Conservation (phyloP, 23 tunicate genomes). For the Styela plicata region DNA sequence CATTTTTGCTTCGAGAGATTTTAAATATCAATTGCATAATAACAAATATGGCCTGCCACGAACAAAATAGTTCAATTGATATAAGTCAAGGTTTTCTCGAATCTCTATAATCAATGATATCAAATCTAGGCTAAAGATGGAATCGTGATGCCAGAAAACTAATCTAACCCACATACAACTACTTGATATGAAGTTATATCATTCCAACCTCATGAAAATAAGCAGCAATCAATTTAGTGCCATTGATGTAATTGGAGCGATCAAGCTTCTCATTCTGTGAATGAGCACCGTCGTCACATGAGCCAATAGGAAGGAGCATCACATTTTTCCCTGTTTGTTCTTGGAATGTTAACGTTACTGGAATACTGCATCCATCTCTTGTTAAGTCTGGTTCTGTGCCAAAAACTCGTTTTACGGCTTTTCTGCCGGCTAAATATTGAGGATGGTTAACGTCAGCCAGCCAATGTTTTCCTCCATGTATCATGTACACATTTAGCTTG, state of each 20-base stretch:
- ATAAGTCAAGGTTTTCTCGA: too few species aligned
- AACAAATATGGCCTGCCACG: too few species aligned
- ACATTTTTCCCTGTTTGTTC: conserved; percentile 97
- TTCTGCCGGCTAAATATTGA: conserved; percentile 88
- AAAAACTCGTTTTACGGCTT: conserved; percentile 89
- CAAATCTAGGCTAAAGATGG: too few species aligned
- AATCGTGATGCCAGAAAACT: too few species aligned
- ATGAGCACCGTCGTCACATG: conserved; percentile 99
- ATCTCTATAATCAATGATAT: too few species aligned
- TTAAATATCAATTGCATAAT: too few species aligned
- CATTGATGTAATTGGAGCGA: conserved; percentile 94
- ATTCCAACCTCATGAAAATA: conserved; percentile 64
- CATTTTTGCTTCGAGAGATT: too few species aligned
- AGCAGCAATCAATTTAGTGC: conserved; percentile 88
- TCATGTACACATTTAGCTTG: conserved; percentile 70
- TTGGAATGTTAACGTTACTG: conserved; percentile 96
- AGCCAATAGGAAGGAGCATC: conserved; percentile 95
- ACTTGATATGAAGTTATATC: too few species aligned
- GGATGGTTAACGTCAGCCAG: conserved; percentile 92
- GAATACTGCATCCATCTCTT: conserved; percentile 98
- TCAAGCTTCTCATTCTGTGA: conserved; percentile 98
- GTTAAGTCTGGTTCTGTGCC: conserved; percentile 95
- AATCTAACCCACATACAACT: too few species aligned
- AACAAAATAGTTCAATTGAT: too few species aligned
- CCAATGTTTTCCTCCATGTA: conserved; percentile 99